phyloP scores from a whole-genome alignment of 92 coral and sea anemone species.

The Nematostella vectensis region DNA sequence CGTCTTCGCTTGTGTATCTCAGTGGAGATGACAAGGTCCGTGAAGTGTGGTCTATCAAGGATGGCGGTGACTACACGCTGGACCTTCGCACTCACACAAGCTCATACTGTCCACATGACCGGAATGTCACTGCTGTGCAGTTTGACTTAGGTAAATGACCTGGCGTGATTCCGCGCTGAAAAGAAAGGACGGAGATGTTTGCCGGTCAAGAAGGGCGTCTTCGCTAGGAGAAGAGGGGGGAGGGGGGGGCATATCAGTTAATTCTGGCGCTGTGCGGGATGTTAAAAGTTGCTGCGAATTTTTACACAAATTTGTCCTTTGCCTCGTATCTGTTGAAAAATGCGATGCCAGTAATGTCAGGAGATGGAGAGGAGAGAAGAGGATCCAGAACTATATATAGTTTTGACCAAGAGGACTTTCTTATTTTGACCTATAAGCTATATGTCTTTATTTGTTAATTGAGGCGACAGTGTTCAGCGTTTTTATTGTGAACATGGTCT shows the following conservation, averaged over 20 bases:
- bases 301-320: no score
- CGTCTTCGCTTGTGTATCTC: conserved; percentile 6
- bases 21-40: conserved; percentile 8
- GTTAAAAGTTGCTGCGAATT: no score
- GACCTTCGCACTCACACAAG: not conserved
- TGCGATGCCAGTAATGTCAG: not conserved
- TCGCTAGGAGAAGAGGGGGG: no score
- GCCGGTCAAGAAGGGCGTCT: no score
- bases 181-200: not conserved
- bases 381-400: not conserved
- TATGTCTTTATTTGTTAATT: no score
- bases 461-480: no score
- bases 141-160: conserved; percentile 16
- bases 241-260: no score
- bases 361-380: not conserved
- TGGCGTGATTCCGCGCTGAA: not conserved
- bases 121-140: conserved; percentile 23
- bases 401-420: no score
- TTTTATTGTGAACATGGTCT: no score
- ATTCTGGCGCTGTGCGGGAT: no score
- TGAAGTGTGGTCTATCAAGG: conserved; percentile 6
- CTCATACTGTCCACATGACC: not conserved
- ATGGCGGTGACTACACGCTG: conserved; percentile 11
- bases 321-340: no score
- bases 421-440: no score